These are phyloP conservation scores for Cyrtonyx montezumae DNA, from an alignment of 2,113 vertebrate species.

Conservation along the genomic window DNA sequence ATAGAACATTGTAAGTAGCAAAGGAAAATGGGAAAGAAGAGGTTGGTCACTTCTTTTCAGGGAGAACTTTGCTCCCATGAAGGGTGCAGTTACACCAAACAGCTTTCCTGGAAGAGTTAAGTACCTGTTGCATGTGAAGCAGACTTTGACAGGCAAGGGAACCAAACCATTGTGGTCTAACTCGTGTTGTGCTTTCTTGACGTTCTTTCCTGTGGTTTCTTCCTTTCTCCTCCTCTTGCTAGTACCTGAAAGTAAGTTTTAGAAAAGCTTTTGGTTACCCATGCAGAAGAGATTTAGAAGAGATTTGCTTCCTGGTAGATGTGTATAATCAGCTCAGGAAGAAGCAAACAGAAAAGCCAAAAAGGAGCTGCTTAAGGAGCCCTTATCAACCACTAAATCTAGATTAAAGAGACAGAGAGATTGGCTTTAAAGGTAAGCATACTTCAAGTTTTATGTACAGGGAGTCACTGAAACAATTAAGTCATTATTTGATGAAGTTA, in stretches of 20 bases:
- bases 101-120: constrained; percentile 1
- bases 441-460: neutral
- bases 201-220: constrained; percentile 92
- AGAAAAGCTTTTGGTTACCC: constrained; percentile 15
- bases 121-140: constrained; percentile 96
- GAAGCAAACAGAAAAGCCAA: neutral
- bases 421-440: neutral
- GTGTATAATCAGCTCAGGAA: neutral
- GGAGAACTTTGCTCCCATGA: neutral
- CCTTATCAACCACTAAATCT: neutral
- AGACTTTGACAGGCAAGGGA: constrained; percentile 95
- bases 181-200: constrained; percentile 94
- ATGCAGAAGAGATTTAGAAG: neutral
- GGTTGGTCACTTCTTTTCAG: neutral
- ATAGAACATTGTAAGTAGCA: neutral
- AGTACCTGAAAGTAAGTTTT: constrained; percentile 84
- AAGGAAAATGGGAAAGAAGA: neutral
- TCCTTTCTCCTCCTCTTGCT: constrained; percentile 97
- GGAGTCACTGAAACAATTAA: neutral
- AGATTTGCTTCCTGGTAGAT: constrained; percentile 16
- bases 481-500: neutral
- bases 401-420: neutral
- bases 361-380: neutral
- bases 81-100: neutral
- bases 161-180: constrained; percentile 95